phyloP scores from a whole-genome alignment of 2,797 vertebrate genomes.

The Lindbergichthys nudifrons region DNA sequence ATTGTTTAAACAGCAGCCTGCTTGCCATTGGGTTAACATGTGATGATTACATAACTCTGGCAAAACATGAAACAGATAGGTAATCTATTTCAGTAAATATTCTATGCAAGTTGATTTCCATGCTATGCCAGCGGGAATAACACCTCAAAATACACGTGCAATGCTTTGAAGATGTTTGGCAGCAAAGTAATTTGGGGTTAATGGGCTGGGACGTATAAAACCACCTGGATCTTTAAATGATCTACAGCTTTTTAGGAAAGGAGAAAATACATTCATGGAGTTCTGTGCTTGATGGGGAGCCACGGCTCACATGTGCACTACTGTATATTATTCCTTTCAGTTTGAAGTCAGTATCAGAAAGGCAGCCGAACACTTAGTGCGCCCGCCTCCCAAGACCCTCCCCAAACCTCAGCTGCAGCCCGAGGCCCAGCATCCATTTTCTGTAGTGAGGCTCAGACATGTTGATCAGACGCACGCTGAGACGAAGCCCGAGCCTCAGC shows the following conservation, averaged over 20 bases:
- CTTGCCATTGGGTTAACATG: neutral
- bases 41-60: conserved; percentile 43
- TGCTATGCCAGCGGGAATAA: conserved; percentile 14
- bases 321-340: conserved; percentile 86
- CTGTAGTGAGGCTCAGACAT: conserved; percentile 85
- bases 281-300: conserved; percentile 29
- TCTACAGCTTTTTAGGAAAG: neutral
- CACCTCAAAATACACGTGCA: conserved; percentile 1
- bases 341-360: conserved; percentile 84
- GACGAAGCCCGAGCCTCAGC: conserved; percentile 68
- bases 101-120: conserved; percentile 28
- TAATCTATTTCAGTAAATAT: no score
- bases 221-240: conserved; percentile 31
- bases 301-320: conserved; percentile 73
- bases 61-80: conserved; percentile 26
- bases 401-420: conserved; percentile 65
- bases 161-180: conserved; percentile 33
- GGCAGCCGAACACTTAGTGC: conserved; percentile 83
- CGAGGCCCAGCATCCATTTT: conserved; percentile 74
- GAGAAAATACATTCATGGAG: conserved; percentile 9
- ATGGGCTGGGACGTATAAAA: conserved; percentile 36
- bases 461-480: conserved; percentile 80
- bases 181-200: conserved; percentile 17
- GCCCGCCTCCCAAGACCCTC: conserved; percentile 79
- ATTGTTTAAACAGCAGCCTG: neutral